phyloP scores from a whole-genome alignment of 2,113 vertebrate species.

The Gobiocypris rarus region DNA sequence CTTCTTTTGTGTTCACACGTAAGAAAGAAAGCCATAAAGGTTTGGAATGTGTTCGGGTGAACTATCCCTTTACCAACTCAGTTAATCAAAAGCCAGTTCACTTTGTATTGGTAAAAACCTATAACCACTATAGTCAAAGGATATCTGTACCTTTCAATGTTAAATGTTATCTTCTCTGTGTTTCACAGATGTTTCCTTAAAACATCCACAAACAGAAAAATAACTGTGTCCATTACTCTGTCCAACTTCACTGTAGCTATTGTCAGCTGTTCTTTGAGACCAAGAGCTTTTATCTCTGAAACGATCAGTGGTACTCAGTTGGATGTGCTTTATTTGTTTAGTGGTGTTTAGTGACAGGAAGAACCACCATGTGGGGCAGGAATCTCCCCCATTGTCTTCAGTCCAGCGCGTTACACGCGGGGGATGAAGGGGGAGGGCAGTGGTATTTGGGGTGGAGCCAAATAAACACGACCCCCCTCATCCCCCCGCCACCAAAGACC shows the following conservation, averaged over 20 bases:
- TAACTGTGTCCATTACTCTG: neutral
- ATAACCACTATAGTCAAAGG: neutral
- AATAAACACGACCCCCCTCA: neutral
- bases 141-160: neutral
- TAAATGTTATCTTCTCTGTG: neutral
- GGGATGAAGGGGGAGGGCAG: conserved; percentile 42
- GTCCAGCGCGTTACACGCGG: conserved; percentile 4
- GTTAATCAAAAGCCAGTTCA: neutral
- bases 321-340: conserved; percentile 52
- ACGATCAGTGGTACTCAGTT: conserved; percentile 40
- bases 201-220: neutral
- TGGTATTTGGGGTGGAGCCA: conserved; percentile 43
- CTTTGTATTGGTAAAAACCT: neutral
- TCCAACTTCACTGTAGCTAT: neutral
- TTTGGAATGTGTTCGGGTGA: neutral
- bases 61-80: neutral
- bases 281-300: neutral
- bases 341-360: conserved; percentile 57
- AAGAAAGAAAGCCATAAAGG: neutral
- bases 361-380: conserved; percentile 48
- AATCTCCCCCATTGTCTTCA: conserved; percentile 56
- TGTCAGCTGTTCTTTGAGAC: conserved; percentile 32
- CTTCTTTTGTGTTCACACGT: neutral
- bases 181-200: neutral
- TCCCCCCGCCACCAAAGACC: neutral